Conservation (phyloP, 2,113 vertebrate species). For the Eudyptes chrysolophus region DNA sequence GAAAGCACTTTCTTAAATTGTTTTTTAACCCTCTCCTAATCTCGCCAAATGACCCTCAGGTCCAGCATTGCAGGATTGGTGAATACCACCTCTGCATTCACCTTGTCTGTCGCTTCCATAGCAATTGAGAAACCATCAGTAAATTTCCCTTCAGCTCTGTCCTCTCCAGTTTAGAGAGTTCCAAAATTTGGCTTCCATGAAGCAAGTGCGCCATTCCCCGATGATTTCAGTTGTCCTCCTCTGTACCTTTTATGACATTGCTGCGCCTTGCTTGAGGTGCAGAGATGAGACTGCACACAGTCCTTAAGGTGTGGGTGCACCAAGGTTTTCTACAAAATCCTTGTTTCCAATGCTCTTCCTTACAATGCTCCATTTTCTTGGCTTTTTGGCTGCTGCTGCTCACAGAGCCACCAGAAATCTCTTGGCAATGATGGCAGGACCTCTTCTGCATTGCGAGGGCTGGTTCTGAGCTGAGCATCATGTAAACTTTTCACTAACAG, state of each 20-base stretch:
- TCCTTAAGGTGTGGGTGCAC: background rate
- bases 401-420: rapidly evolving
- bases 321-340: background rate
- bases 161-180: background rate
- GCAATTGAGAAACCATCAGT: background rate
- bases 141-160: background rate
- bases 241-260: rapidly evolving
- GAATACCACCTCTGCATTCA: background rate
- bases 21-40: background rate
- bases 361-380: rapidly evolving
- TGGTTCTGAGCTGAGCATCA: rapidly evolving
- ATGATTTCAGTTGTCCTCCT: background rate
- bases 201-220: rapidly evolving
- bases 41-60: too few relatives aligned
- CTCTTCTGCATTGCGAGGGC: background rate
- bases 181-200: background rate
- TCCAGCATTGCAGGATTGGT: background rate
- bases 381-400: background rate
- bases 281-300: rapidly evolving
- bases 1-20: background rate
- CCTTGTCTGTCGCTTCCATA: rapidly evolving
- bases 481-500: background rate
- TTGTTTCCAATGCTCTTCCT: background rate
- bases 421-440: rapidly evolving
- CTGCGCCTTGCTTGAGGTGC: background rate